These are phyloP conservation scores for Calameuta pallipes DNA, from an alignment of 2,888 invertebrate genomes.

Conservation along the genomic window DNA sequence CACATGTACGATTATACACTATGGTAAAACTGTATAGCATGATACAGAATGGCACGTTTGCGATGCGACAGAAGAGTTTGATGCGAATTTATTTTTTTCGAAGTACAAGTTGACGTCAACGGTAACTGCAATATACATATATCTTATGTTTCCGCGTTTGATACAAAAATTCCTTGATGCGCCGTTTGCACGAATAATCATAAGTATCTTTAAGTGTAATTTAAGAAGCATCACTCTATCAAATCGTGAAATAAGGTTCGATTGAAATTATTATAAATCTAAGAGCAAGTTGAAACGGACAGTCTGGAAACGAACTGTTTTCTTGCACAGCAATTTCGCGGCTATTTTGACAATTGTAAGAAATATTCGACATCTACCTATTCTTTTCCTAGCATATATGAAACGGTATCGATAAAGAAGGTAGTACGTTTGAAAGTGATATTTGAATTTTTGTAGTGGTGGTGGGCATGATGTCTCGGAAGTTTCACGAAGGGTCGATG, in stretches of 20 bases:
- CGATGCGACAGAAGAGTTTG: not conserved
- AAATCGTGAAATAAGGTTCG: not conserved
- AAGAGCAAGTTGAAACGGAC: not conserved
- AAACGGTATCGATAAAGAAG: not conserved
- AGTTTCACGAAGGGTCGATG: slow-evolving; percentile 72
- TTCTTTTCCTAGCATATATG: not conserved
- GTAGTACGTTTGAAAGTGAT: slow-evolving; percentile 14
- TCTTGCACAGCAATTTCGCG: not conserved
- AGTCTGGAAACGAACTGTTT: not conserved
- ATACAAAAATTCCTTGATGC: not conserved
- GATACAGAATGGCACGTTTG: not conserved
- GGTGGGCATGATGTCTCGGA: slow-evolving; percentile 48
- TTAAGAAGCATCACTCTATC: not conserved
- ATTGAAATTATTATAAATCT: not conserved
- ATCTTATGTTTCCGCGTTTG: not conserved
- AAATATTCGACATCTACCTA: not conserved
- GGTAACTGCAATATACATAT: not conserved
- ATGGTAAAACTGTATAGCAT: not conserved
- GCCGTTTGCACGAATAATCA: not conserved
- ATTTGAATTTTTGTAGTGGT: slow-evolving; percentile 28
- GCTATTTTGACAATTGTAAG: not conserved
- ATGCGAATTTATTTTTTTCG: not conserved
- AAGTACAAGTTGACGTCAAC: not conserved
- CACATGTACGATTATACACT: not conserved
- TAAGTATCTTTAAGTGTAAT: not conserved